Percentiles rank a stretch among this genome's conserved stretches.
Conservation (phyloP, 2,888 invertebrate genomes). For the Amblyteles armatorius region DNA sequence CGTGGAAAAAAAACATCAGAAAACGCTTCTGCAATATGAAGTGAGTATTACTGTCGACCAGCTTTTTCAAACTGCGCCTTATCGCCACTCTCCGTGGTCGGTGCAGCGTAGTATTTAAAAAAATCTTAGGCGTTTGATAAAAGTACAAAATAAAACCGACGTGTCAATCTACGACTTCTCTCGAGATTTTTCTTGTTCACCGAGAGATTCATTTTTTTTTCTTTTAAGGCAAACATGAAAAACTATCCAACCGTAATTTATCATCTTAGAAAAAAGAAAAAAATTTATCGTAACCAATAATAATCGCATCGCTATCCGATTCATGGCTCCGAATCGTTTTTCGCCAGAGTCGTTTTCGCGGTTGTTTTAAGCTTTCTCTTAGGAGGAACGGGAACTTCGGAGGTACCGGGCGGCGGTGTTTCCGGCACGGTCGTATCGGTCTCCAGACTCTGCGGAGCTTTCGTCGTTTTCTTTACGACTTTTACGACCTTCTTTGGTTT, state of each 20-base stretch:
- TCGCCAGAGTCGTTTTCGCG: conserved; percentile 69
- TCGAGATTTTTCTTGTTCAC: neutral
- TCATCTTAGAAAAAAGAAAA: conserved; percentile 18
- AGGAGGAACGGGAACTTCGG: conserved; percentile 85
- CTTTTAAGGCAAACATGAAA: conserved; percentile 12
- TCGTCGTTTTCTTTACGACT: conserved; percentile 85
- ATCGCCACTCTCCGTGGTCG: conserved; percentile 12
- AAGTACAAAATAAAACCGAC: conserved; percentile 27
- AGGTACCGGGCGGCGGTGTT: conserved; percentile 84
- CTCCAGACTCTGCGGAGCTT: conserved; percentile 80
- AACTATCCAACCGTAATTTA: conserved; percentile 30
- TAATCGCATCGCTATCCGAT: conserved; percentile 14
- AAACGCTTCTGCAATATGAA: conserved; percentile 1
- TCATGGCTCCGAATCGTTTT: conserved; percentile 75
- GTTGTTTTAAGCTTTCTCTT: conserved; percentile 79
- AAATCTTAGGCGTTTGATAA: conserved; percentile 20
- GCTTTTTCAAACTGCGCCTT: neutral
- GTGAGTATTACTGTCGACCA: conserved; percentile 24
- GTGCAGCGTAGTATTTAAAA: neutral
- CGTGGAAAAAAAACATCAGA: conserved; percentile 50
- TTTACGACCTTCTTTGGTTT: conserved; percentile 85
- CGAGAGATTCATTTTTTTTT: conserved; percentile 21
- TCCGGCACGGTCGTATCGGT: conserved; percentile 85
- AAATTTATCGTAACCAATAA: neutral
- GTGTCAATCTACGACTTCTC: neutral